Base-by-base conservation (phyloP, 2,797 vertebrate species). In the Liasis olivaceus region DNA sequence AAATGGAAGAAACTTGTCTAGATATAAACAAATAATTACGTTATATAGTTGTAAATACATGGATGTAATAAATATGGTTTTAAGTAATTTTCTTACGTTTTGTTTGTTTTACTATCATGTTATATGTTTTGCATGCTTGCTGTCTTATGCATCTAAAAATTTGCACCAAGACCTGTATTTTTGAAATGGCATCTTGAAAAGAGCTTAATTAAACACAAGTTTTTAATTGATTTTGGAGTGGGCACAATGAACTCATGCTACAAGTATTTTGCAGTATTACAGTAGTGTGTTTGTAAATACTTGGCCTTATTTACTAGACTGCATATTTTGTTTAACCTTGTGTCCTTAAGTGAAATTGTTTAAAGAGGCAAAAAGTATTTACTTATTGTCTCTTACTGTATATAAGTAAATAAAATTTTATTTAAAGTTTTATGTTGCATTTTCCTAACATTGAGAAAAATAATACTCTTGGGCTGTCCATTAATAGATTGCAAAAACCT, bases 251-350 rank as follows among this genome's bases (percentile, higher is more conserved):
- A 90, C 88, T 96, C 66, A 96, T 97, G 88, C 94, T 36, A 97
- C 62, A 92, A 96, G 96, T 97, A 96, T 97, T 91, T 94, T 95
- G 96, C 96, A 97, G 96, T 96, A 96, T 96, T 97, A 24, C 42
- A 24, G 77, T 47, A 96, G 95, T 97, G 95, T 97, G 96, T 97
- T 95, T 97, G 95, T 97, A 97, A 95, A 96, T 96, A 97, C 15
- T 72, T 92, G 95, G 97, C 96, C 97, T 97, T 97, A 97, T 95
- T 97, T 96, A 96, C 96, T 96, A 97, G 96, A 95, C 95, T 97
- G 95, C 96, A 31, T 91, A 93, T 95, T 96, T 96, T 94, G 66
- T 72, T n/a, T 92, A 63, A 89, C 77, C 85, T 72, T 93, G 93
- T 94, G 93, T 90, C 94, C 90, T 87, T 96, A 94, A 85, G 91